Base-by-base conservation (phyloP, 1,140 invertebrate species). In the Musca vetustissima region DNA sequence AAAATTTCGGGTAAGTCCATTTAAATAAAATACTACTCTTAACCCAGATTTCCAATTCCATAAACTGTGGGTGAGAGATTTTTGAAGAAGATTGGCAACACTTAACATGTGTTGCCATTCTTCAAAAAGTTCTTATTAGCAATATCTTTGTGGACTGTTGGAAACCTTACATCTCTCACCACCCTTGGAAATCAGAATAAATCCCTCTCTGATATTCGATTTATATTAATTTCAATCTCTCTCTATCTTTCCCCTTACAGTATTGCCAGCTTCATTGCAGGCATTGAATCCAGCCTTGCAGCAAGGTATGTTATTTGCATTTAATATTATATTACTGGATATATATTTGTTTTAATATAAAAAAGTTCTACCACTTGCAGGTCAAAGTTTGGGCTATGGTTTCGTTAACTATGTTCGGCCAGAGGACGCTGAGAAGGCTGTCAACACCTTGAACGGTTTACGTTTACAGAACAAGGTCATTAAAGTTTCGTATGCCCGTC, bases 401-500 rank as follows among this genome's bases (percentile, higher is more conserved):
- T 95, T 95, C 82, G 93, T 95, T 67, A 95, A 95, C 84, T 95
- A 94, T 78, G 89, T 92, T 74, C 86, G 89, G 70, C 84, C 89
- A 15, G 91, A 93, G 81, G 92, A 95, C 83, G 93, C 93, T 15
- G 90, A 92, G 71, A 92, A 93, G 83, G 93, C 93, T n/a, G 93
- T 95, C 36, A 91, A 91, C 79, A 92, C 91, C 49, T 85, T 95
- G n/a, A 95, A 95, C 83, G 92, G 93, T 24, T 84, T 95, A 68
- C 85, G 92, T 69, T 84, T 95, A 70, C 93, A 95, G 81, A 95
- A 95, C 83, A 95, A 95, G 86, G 93, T 92, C 25, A 94, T 95
- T 71, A 95, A 95, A 89, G 93, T 95, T 73, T 95, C 93, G 74
- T 92, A 92, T 84, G 93, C 93, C 77, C 88, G 93, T 83, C 93